Evolutionary conservation across 2,113 vertebrate species (phyloP).

Genomic region (Pogonocichla stellata): DNA sequence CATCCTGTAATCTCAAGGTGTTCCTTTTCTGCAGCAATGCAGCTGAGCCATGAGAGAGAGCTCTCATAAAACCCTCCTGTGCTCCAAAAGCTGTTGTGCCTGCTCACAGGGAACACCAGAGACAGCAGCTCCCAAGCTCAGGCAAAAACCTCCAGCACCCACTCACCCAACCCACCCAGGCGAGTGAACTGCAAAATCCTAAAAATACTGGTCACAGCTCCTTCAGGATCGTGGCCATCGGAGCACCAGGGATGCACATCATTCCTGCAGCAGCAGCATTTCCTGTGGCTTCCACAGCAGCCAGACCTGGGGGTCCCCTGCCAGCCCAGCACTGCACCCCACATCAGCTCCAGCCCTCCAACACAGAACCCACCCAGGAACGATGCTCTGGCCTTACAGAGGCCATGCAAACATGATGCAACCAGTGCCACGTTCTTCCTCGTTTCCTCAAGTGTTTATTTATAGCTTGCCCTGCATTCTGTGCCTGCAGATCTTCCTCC

Average conservation of each 20-base stretch:
- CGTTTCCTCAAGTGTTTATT: background rate
- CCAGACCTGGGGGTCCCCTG: background rate
- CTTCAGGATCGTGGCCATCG: accelerated
- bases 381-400: accelerated
- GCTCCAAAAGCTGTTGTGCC: background rate
- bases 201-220: background rate
- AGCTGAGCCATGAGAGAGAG: background rate
- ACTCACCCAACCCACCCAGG: background rate
- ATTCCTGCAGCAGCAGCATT: background rate
- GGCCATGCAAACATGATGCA: background rate
- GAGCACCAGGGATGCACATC: background rate
- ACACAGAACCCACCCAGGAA: background rate
- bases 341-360: background rate
- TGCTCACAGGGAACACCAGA: accelerated
- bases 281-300: background rate
- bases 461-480: background rate
- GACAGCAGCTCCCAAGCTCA: background rate
- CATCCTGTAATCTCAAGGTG: background rate
- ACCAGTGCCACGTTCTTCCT: background rate
- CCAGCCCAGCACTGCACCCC: background rate
- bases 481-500: background rate
- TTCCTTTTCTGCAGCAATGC: background rate
- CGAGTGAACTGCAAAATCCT: background rate
- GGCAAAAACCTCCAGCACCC: background rate
- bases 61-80: background rate